A percentile compares a stretch with the other conserved stretches of the same genome.
These are phyloP conservation scores for Rhyacichthys aspro DNA, from an alignment of 2,797 vertebrate genomes.

Conservation along the genomic window DNA sequence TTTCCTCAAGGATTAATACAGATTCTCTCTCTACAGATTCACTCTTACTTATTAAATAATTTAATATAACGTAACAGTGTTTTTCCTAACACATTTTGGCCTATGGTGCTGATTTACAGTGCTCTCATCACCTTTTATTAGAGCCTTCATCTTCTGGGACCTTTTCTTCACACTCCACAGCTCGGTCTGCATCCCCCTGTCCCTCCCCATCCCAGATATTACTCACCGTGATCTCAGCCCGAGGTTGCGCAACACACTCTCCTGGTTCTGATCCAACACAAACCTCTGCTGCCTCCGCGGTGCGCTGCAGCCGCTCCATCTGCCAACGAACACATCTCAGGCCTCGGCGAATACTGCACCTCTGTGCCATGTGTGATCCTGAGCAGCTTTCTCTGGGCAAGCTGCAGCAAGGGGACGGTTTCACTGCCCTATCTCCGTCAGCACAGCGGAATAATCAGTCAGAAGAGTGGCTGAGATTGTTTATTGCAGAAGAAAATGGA, in stretches of 20 bases:
- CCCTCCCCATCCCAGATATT: conserved; percentile 36
- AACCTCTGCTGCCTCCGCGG: conserved; percentile 42
- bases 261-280: conserved; percentile 64
- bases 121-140: conserved; percentile 48
- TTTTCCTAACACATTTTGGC: no score
- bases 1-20: no score
- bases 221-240: conserved; percentile 44
- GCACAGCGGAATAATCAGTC: conserved; percentile 33
- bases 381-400: conserved; percentile 26
- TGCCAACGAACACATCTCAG: conserved; percentile 64
- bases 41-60: no score
- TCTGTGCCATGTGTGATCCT: conserved; percentile 48
- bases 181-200: conserved; percentile 10
- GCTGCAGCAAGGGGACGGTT: conserved; percentile 29
- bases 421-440: conserved; percentile 17
- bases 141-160: conserved; percentile 10
- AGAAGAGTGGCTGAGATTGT: conserved; percentile 5
- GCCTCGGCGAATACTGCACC: conserved; percentile 42
- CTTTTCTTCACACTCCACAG: not conserved
- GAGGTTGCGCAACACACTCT: conserved; percentile 54
- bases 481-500: conserved; percentile 9
- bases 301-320: conserved; percentile 2
- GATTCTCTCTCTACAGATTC: no score
- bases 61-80: no score
- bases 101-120: not conserved